phyloP scores from a whole-genome alignment of 2,113 vertebrate genomes.

The Caranx melampygus region DNA sequence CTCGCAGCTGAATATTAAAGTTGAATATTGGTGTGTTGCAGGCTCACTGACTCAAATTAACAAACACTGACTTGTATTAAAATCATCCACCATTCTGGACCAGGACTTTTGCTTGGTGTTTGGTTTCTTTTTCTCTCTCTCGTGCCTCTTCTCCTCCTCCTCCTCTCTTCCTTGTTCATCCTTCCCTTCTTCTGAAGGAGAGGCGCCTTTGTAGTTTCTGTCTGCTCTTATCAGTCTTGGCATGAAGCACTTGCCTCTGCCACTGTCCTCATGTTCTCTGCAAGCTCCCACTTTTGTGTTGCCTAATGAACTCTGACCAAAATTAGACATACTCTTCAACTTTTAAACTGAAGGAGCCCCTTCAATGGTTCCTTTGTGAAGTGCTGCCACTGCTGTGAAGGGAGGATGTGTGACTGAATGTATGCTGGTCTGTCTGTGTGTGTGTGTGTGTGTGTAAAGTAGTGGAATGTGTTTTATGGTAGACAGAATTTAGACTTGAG shows the following conservation, averaged over 20 bases:
- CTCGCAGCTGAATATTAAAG: slow-evolving; percentile 69
- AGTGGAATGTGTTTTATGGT: slow-evolving; percentile 74
- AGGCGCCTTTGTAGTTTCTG: slow-evolving; percentile 80
- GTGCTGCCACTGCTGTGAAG: slow-evolving; percentile 71
- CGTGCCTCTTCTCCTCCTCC: slow-evolving; percentile 48
- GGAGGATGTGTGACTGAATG: slow-evolving; percentile 56
- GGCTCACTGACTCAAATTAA: slow-evolving; percentile 73
- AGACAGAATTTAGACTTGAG: slow-evolving; percentile 77
- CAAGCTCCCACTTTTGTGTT: slow-evolving; percentile 83
- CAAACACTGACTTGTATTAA: slow-evolving; percentile 80
- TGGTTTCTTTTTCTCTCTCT: slow-evolving; percentile 61
- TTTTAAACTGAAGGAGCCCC: slow-evolving; percentile 82
- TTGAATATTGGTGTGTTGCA: slow-evolving; percentile 69
- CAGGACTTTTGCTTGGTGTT: slow-evolving; percentile 63
- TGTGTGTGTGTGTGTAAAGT: slow-evolving; percentile 45
- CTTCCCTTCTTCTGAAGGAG: slow-evolving; percentile 78
- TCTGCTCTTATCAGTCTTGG: slow-evolving; percentile 82
- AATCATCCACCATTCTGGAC: slow-evolving; percentile 69
- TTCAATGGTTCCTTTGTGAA: slow-evolving; percentile 85
- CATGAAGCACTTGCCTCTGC: slow-evolving; percentile 84
- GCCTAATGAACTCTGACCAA: slow-evolving; percentile 87
- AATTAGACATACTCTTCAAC: slow-evolving; percentile 88
- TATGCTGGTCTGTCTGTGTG: slow-evolving; percentile 32
- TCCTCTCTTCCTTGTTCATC: slow-evolving; percentile 69
- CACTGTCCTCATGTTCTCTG: slow-evolving; percentile 84